Percentiles rank a stretch among this genome's conserved stretches.
phyloP scores from a whole-genome alignment of 2,888 invertebrate genomes.

The Pasiphila rectangulata region DNA sequence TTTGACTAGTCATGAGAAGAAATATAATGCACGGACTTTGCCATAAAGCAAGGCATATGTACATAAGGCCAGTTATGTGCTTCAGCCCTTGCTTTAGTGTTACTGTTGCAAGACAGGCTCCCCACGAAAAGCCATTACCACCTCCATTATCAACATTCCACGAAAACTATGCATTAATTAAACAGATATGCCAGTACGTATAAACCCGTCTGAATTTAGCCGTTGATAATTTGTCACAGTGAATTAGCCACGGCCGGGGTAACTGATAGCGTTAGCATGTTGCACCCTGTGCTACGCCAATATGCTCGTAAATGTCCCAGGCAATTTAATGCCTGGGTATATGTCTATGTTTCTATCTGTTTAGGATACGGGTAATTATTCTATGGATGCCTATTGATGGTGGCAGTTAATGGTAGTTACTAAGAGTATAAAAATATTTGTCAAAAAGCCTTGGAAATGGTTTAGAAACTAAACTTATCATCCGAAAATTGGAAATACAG shows the following conservation, averaged over 20 bases:
- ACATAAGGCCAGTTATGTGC: not conserved
- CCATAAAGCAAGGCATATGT: not conserved
- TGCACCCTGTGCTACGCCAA: constrained; percentile 75
- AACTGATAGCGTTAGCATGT: constrained; percentile 77
- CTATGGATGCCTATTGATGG: no score
- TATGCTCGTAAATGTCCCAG: constrained; percentile 72
- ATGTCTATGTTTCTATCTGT: constrained; percentile 60
- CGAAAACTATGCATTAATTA: constrained; percentile 28
- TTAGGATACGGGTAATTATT: constrained; percentile 28
- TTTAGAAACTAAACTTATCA: no score
- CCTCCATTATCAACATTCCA: constrained; percentile 22
- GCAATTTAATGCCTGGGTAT: constrained; percentile 69
- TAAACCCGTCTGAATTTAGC: constrained; percentile 64
- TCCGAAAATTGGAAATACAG: no score
- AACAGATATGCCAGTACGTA: constrained; percentile 28
- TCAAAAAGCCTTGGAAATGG: no score
- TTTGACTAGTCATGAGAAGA: no score
- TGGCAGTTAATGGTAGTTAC: no score
- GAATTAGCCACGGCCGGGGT: constrained; percentile 77
- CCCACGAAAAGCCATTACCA: constrained; percentile 17
- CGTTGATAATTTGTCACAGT: constrained; percentile 80
- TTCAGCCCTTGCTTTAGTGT: not conserved
- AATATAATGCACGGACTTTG: no score
- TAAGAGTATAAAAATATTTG: no score
- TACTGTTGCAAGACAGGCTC: constrained; percentile 1